Base-by-base conservation (phyloP, 2,113 vertebrate genomes). In the Xiphias gladius region DNA sequence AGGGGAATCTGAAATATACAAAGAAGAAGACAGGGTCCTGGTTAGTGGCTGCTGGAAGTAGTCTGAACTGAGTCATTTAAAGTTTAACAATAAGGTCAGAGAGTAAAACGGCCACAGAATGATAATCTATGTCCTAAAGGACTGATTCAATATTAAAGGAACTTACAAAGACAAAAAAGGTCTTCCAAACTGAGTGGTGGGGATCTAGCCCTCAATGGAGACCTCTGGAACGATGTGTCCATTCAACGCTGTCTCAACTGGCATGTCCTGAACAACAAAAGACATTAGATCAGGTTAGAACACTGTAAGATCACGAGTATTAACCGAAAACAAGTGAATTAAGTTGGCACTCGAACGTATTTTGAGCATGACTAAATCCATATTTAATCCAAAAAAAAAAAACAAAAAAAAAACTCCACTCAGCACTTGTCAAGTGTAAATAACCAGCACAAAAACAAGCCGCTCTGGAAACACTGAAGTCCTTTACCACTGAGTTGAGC, bases 161-260 rank as follows among this genome's bases (percentile, higher is more conserved):
- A 73, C 90, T 88, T 88, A 91, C 90, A 86, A 58, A 84, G 41
- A 86, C 32, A 50, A 69, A 80, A 59, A 73, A 57, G 24, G 20
- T 57, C 41, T 57, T 75, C 55, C 20, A 46, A 72, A 48, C 43
- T 72, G 50, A 72, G 24, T 62, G 24, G 7, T 30, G 41, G 37
- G 35, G 17, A 5, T 82, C 77, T 92, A 92, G 64, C 87, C 86
- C 76, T 93, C 89, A 8, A 89, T 94, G 32, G 90, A 82, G 55
- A 94, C 85, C 64, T 93, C 88, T 74, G 88, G 85, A 84, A 69
- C 80, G 8, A 89, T 71, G 80, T 92, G 90, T 82, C 89, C 86
- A 65, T 91, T 93, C 76, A 91, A 22, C 2, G 39, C 1, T 11
- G 82, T n/a, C 55, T 93, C 93, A 55, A 88, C 71, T 1, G 87